Evolutionary conservation across 1,140 invertebrate species (phyloP), one percentile per base, ranked within the genome.

Genomic region (Drosophila suzukii): DNA sequence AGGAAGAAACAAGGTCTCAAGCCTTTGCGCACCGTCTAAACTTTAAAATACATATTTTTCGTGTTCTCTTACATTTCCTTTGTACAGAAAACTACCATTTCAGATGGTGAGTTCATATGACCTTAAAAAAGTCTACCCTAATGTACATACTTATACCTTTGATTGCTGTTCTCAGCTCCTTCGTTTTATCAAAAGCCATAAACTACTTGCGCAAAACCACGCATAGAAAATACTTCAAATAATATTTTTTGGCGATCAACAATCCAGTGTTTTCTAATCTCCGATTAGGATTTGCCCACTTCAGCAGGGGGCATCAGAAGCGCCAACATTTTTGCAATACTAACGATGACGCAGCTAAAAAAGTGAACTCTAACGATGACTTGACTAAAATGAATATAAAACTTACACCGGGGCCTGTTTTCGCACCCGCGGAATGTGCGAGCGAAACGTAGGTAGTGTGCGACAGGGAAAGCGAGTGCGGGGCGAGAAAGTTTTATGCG

Each of bases 321-420:
- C 30, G 72, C 46, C 59, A 85, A 81, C 32, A 68, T 68, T 68
- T 80, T 77, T 66, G 59, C 80, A 41, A 73, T 83, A 61, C 83
- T 83, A 80, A 89, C 84, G 79, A 78, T 77, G 83, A 88, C 75
- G 51, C 15, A 32, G 71, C 80, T 38, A 70, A 75, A 57, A 86
- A 82, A 73, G 27, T 79, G 67, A 83, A 67, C 76, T 73, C 83
- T 88, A 76, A 88, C 80, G 83, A 83, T 88, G 83, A 88, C 84
- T 38, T n/a, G 62, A 72, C 83, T 83, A 30, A 88, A 85, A 86
- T 12, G 59, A 34, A 32, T 30, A 63, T 41, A 34, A 55, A 61
- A 61, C 66, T 51, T 65, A 76, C 59, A 74, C 49, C 79, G 62
- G 73, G 62, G 74, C 72, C 75, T 76, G 51, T 77, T 77, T 66